Base-by-base conservation (phyloP, 2,888 invertebrate species). In the Psococerastis gibbosa region DNA sequence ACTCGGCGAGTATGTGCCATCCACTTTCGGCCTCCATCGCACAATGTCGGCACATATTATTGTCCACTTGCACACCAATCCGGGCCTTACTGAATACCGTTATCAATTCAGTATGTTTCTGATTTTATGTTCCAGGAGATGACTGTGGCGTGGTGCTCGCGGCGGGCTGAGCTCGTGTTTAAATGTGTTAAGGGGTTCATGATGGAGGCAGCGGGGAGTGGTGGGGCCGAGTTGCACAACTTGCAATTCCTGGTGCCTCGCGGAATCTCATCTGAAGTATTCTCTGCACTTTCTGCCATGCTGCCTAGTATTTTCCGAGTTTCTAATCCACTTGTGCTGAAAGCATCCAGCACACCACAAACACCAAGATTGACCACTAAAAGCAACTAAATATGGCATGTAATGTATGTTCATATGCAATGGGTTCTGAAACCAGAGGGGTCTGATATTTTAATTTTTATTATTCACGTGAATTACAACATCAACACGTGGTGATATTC, bases 161-260 rank as follows among this genome's bases (percentile, higher is more conserved):
- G 89, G 55, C 69, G 97, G 54, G 95, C 97, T 1, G 98, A 98
- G 65, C 68, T 98, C 49, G 84, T 98, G 46, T 89, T 95, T 57
- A 98, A 99, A 65, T 99, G 98, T 65, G 87, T 94, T 43, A 99
- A 98, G 67, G 98, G 98, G 2, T 98, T 97, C 64, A 87, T 98
- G 85, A 91, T 99, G 62, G 98, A 98, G 69, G 88, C 91, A 70
- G 82, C 85, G 6, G 84, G 89, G 1, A 83, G 89, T 78, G 88
- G 88, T 48, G 88, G 88, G 23, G 80, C 84, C 1, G 85, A 84
- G 62, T 67, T 88, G 49, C 83, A 84, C 64, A 94, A 82, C 59
- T 68, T 92, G 22, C 81, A 82, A 59, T 84, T 85, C 58, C 66
- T 89, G 46, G 73, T 89, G 42, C 91, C 92, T 2, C 73, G 75